These are phyloP conservation scores for Cladopsammia gracilis DNA, from an alignment of 64 coral and sea anemone species.

Conservation along the genomic window DNA sequence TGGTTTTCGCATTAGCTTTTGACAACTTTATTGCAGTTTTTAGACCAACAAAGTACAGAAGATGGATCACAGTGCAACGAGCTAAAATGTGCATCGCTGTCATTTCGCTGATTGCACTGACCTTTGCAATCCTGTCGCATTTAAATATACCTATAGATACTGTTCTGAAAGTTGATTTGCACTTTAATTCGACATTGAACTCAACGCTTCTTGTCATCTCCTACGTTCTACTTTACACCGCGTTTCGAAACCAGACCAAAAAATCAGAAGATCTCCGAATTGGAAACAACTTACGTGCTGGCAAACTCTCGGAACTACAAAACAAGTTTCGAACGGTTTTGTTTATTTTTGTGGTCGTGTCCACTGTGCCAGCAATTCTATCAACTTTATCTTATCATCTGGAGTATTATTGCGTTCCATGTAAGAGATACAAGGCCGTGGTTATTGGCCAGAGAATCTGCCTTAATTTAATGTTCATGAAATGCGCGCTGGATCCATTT, in stretches of 20 bases:
- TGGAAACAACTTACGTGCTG: neutral
- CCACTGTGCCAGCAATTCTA: constrained; percentile 22
- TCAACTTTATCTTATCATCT: constrained; percentile 8
- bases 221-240: neutral
- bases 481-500: constrained; percentile 23
- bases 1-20: constrained; percentile 32
- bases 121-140: neutral
- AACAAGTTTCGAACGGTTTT: constrained; percentile 16
- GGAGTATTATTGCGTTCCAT: neutral
- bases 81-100: neutral
- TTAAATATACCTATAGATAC: neutral
- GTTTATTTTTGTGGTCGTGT: constrained; percentile 23
- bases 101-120: neutral
- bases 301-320: neutral
- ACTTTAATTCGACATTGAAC: constrained; percentile 28
- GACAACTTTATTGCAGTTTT: constrained; percentile 20
- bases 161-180: constrained; percentile 18
- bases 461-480: constrained; percentile 18
- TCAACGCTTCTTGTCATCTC: neutral
- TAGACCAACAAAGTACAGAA: constrained; percentile 25
- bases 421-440: neutral
- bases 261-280: neutral
- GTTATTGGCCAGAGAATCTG: neutral
- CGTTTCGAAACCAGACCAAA: constrained; percentile 21
- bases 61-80: neutral